phyloP scores from a whole-genome alignment of 2,888 invertebrate species.

The Yponomeuta evonymella region DNA sequence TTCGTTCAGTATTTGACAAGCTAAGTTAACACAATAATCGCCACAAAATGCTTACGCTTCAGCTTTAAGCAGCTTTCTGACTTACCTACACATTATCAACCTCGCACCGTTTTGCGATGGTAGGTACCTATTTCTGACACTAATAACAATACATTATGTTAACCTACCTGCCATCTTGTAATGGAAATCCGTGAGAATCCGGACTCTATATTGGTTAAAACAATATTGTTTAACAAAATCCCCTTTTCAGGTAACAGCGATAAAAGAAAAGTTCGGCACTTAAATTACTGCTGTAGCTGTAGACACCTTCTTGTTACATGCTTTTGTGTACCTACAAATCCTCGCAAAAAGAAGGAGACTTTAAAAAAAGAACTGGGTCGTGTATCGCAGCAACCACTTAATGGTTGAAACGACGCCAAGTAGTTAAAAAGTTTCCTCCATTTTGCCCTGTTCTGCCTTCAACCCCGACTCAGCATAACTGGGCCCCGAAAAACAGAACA shows the following conservation, averaged over 20 bases:
- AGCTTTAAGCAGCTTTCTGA: conserved; percentile 13
- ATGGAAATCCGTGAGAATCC: conserved; percentile 54
- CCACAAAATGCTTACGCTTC: conserved; percentile 9
- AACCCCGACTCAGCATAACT: conserved; percentile 34
- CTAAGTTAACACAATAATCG: not conserved
- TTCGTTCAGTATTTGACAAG: not conserved
- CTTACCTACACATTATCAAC: conserved; percentile 4
- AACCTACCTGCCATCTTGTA: not conserved
- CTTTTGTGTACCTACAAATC: conserved; percentile 52
- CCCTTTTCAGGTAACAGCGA: conserved; percentile 62
- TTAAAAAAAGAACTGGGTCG: conserved; percentile 25
- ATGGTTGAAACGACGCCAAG: conserved; percentile 16
- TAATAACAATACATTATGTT: not conserved
- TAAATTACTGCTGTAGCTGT: conserved; percentile 49
- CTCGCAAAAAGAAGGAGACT: conserved; percentile 46
- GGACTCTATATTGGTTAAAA: conserved; percentile 32
- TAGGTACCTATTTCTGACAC: not conserved
- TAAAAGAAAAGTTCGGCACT: conserved; percentile 24
- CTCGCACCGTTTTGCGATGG: conserved; percentile 3
- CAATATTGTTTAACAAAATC: conserved; percentile 35
- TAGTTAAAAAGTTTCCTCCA: conserved; percentile 52
- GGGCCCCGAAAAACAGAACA: conserved; percentile 64
- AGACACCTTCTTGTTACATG: conserved; percentile 56
- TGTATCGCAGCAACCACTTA: not conserved
- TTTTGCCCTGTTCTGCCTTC: conserved; percentile 56